Evolutionary conservation across 2,888 invertebrate genomes (phyloP).

Genomic region (Punctoribates punctum): DNA sequence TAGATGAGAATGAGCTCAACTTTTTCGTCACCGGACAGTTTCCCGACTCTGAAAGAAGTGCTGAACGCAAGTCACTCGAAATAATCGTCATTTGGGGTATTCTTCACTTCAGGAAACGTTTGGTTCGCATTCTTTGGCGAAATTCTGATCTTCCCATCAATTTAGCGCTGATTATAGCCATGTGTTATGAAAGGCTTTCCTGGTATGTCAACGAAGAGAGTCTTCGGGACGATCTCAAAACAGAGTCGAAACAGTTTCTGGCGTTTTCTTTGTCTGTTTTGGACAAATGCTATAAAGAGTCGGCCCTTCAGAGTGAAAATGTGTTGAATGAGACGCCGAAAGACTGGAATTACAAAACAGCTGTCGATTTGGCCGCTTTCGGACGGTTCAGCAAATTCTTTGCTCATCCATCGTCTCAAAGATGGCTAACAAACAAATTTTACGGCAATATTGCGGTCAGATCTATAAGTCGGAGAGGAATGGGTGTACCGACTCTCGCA

Average conservation of each 20-base stretch:
- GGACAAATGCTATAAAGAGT: constrained; percentile 51
- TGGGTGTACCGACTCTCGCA: constrained; percentile 52
- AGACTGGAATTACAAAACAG: constrained; percentile 53
- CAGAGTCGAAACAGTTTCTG: constrained; percentile 49
- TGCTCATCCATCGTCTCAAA: constrained; percentile 57
- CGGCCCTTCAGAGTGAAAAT: constrained; percentile 52
- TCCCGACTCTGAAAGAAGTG: constrained; percentile 46
- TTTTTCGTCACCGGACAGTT: constrained; percentile 51
- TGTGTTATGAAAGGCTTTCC: constrained; percentile 48
- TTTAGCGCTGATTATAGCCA: constrained; percentile 49
- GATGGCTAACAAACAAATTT: constrained; percentile 56
- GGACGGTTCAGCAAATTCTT: constrained; percentile 55
- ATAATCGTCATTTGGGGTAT: constrained; percentile 50
- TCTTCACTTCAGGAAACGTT: constrained; percentile 47
- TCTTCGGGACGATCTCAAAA: constrained; percentile 48
- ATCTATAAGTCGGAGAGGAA: constrained; percentile 52
- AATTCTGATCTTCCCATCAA: constrained; percentile 50
- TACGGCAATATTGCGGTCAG: constrained; percentile 53
- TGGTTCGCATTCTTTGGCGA: constrained; percentile 50
- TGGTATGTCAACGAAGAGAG: constrained; percentile 49
- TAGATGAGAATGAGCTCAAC: constrained; percentile 52
- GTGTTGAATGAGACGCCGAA: constrained; percentile 52
- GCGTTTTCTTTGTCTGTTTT: constrained; percentile 51
- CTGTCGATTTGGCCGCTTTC: constrained; percentile 54
- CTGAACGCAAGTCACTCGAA: constrained; percentile 49